Base-by-base conservation (phyloP, 2,888 invertebrate genomes). In the Lycaena phlaeas region DNA sequence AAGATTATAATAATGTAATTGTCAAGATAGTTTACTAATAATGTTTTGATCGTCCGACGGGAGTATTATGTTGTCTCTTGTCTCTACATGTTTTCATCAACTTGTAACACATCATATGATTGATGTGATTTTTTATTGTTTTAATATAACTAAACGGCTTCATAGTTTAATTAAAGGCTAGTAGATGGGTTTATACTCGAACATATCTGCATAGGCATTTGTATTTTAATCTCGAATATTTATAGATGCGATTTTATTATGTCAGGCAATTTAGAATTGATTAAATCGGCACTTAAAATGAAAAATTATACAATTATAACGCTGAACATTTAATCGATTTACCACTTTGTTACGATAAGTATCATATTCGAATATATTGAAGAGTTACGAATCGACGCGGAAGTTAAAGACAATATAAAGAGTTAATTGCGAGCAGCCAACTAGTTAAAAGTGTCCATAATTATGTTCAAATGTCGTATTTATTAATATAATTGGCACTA, bases 111-210 rank as follows among this genome's bases (percentile, higher is more conserved):
- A 30, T 25, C n/a, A 6, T 25, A 30, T 12, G 29, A 30, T 39
- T 14, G 30, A 39, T 30, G 25, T 14, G 7, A 7, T 22, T 5
- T 59, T 54, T 56, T 26, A 14, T 31, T 26, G 25, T 39, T 30
- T 39, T 26, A 14, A 22, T 22, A 12, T 34, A 22, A 22, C 34
- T 18, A 12, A 22, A 22, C 50, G 55, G 49, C 54, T 60, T 46
- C 52, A 55, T 56, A 56, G 64, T 70, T 75, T 77, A 77, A 79
- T 78, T 78, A 78, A 73, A 62, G 64, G 65, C 68, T 64, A 68
- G 64, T 46, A 51, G 60, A 66, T 56, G 54, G 42, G 48, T 50
- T 51, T 45, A 48, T 50, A 48, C 44, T 37, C 44, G 43, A 41
- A 49, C 52, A 49, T 48, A 58, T 64, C 58, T 64, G 60, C 58